Percentiles rank a stretch among this genome's conserved stretches.
Conservation (phyloP, 1,140 invertebrate genomes). For the Cotesia typhae region DNA sequence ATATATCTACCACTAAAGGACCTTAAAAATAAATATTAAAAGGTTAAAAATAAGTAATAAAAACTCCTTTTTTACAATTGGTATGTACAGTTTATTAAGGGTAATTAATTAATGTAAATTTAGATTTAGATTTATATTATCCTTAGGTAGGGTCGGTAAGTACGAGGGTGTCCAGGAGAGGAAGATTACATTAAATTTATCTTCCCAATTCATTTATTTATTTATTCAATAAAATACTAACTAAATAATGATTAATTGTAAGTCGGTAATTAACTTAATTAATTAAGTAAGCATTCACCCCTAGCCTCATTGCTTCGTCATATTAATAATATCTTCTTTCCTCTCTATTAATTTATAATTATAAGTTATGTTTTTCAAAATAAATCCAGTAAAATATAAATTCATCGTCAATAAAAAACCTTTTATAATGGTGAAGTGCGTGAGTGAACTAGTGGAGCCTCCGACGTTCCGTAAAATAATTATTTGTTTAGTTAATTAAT, state of each 20-base stretch:
- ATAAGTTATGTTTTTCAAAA: constrained; percentile 41
- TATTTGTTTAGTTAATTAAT: constrained; percentile 29
- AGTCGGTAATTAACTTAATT: constrained; percentile 39
- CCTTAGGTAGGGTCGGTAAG: constrained; percentile 58
- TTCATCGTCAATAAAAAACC: constrained; percentile 60
- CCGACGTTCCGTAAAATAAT: not conserved
- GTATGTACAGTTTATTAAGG: constrained; percentile 65
- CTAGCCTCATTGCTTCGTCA: constrained; percentile 58
- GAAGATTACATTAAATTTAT: constrained; percentile 40
- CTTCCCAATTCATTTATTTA: constrained; percentile 14
- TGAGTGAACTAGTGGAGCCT: constrained; percentile 67
- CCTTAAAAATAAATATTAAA: not conserved
- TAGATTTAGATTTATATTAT: constrained; percentile 55
- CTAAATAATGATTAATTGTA: not conserved
- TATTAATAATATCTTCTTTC: too few relatives aligned
- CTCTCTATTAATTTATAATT: constrained; percentile 38
- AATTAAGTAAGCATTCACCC: constrained; percentile 61
- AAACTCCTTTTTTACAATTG: constrained; percentile 55
- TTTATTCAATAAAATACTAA: too few relatives aligned
- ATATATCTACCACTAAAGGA: constrained; percentile 1
- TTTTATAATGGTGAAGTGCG: constrained; percentile 56
- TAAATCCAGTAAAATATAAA: constrained; percentile 45
- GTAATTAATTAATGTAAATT: constrained; percentile 50
- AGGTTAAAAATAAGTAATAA: constrained; percentile 26
- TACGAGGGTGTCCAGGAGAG: constrained; percentile 45